Evolutionary conservation across 2,797 vertebrate genomes (phyloP), one percentile per base, ranked within the genome.

Genomic region (Neomorphus geoffroyi): DNA sequence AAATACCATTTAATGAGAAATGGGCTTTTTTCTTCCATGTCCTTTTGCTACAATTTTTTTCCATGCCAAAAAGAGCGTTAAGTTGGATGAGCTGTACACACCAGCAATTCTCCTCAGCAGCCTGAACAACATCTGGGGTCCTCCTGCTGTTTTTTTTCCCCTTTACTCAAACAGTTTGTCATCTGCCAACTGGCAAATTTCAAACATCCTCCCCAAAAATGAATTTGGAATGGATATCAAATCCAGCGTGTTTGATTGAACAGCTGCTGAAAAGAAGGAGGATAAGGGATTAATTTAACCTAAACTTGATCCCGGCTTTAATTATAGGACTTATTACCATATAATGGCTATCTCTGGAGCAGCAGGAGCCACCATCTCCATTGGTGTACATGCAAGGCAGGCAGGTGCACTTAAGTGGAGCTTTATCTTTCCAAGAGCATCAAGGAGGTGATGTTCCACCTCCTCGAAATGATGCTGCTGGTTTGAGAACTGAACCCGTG

Each of bases 311-410:
- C 39, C 24, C 1, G 3, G 61, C 61, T 83, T 56, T 86, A 46
- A 51, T 60, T 58, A 43, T 0, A 37, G 45, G 24, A 16, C 32
- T 94, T 54, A 62, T 43, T 37, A 32, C 24, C 30, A 39, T 4
- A 26, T 9, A 70, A 33, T 10, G 39, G 70, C 41, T 30, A 24
- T 45, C 62, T 65, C 32, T 28, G 74, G 45, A 81, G 74, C 58
- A 64, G 62, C 27, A 56, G 27, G 50, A 66, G 19, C 13, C 35
- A 48, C 43, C 27, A 0, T 3, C 62, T 53, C 61, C 30, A 30
- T 13, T 4, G 2, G 53, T 3, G 5, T 18, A 46, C 0, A 1
- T 18, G 32, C 35, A n/a, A 33, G 33, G 60, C 10, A 5, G 21
- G 23, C 54, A 65, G 58, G 32, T 48, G 33, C 13, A 32, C 30